These are phyloP conservation scores for Hypomecis atomaria DNA, from an alignment of 2,888 invertebrate genomes.

Conservation along the genomic window DNA sequence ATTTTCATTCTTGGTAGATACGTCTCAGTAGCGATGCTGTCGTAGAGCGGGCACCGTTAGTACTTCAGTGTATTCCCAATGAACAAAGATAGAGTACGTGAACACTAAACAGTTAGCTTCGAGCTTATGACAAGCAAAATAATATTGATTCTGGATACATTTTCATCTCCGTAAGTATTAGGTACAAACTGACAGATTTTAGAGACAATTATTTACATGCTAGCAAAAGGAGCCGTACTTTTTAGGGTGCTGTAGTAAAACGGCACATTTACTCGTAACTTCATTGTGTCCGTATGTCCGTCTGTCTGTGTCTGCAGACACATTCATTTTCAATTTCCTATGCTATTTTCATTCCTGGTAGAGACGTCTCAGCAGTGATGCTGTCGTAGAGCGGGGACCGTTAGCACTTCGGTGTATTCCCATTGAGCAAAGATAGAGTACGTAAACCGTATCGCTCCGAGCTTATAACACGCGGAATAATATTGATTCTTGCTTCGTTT, in stretches of 20 bases:
- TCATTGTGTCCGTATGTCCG: no score
- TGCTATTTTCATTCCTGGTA: slow-evolving; percentile 30
- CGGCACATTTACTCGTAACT: no score
- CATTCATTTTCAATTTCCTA: slow-evolving; percentile 29
- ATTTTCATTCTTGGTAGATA: slow-evolving; percentile 29
- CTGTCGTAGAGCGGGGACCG: slow-evolving; percentile 50
- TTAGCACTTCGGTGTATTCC: slow-evolving; percentile 63
- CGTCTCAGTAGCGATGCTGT: slow-evolving; percentile 38
- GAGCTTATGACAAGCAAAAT: background rate
- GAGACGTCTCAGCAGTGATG: slow-evolving; percentile 32
- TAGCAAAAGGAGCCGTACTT: no score
- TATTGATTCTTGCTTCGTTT: background rate
- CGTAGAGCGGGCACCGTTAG: slow-evolving; percentile 53
- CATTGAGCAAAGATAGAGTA: slow-evolving; percentile 33
- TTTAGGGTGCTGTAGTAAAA: no score
- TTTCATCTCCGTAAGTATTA: no score
- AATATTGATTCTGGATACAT: background rate
- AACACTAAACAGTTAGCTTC: background rate
- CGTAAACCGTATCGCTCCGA: background rate
- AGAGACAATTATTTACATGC: no score
- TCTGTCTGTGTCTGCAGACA: background rate
- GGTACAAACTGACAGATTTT: no score
- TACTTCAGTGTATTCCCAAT: slow-evolving; percentile 61
- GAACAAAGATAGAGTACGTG: slow-evolving; percentile 17
- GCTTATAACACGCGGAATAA: background rate